Base-by-base conservation (phyloP, 2,888 invertebrate genomes). In the Creontiades dilutus region DNA sequence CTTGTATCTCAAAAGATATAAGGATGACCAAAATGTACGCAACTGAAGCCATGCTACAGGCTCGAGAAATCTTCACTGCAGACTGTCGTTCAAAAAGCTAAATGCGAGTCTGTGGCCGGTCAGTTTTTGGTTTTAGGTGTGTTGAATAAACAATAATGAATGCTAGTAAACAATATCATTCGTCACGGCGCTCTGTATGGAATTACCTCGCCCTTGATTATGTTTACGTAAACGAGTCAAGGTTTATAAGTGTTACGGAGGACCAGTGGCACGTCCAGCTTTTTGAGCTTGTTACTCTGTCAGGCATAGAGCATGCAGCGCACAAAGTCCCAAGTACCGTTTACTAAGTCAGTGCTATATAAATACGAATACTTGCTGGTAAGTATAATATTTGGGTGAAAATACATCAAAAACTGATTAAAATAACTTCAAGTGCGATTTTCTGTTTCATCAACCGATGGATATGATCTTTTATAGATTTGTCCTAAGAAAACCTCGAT, bases 21-120 rank as follows among this genome's bases (percentile, higher is more conserved):
- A 68, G 68, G 68, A 68, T 68, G 23, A 68, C 68, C 68, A 68
- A 5, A 7, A 68, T 23, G 23, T 68, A 23, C 68, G 68, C 68
- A 23, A 68, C 0, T 23, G 19, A 68, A 68, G 68, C 23, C 68
- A 68, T 68, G 5, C 68, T 23, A 13, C 9, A 3, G 4, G n/a
- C 23, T 27, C 9, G 19, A 19, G 68, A 23, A 13, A 68, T 37
- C 37, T 37, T 23, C 0, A n/a, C 23, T 23, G 13, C 19, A 2
- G 23, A 12, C 11, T 23, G 68, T 23, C 0, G 68, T 68, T 68
- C 12, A 19, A 9, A n/a, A 23, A 3, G n/a, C n/a, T 57, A 16
- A 57, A n/a, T 5, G 16, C 0, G n/a, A 16, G n/a, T 5, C 57
- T n/a, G 57, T n/a, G n/a, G n/a, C 12, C 5, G 2, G n/a, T 57